Base-by-base conservation (phyloP, 1,140 invertebrate genomes). In the Drosophila yakuba region DNA sequence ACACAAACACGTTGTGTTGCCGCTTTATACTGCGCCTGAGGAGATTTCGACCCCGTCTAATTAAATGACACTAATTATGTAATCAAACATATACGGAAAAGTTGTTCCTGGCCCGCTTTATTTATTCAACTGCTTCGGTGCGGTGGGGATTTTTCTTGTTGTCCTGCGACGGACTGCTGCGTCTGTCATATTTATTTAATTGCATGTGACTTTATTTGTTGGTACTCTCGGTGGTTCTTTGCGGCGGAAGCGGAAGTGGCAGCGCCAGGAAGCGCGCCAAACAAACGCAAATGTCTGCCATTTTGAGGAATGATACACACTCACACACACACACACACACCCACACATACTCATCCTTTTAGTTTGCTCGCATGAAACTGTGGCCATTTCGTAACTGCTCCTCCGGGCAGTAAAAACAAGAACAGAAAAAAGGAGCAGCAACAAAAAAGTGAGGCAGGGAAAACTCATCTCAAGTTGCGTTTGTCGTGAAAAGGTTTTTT, bases 261-360 rank as follows among this genome's bases (percentile, higher is more conserved):
- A 88, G 83, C 84, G 83, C 84, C 83, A 86, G 83, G 83, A 86
- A 86, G 83, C 84, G 84, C 79, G 79, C 84, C 84, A 86, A 86
- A 83, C 82, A 85, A 88, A 88, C 83, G 80, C 83, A 89, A 88
- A 88, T 88, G 83, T 89, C 84, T 88, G 84, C 72, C 73, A 89
- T 88, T 88, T 88, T 89, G 84, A 88, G 73, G 80, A 88, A 88
- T 80, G 78, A 80, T 83, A 69, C 47, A 51, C 39, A 72, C 61
- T 56, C 36, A n/a, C 6, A 12, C 47, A 20, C 36, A 28, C 15
- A 20, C 51, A 20, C 48, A 63, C 55, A 50, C 69, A 59, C 61
- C 43, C 55, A 44, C 58, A 44, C 48, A 20, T 20, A 17, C 56
- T 28, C 38, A 36, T 75, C 51, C 54, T 58, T 72, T 73, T 47